Percentiles rank a stretch among this genome's conserved stretches.
phyloP scores from a whole-genome alignment of 1,140 invertebrate species.

The Drosophila burlai region DNA sequence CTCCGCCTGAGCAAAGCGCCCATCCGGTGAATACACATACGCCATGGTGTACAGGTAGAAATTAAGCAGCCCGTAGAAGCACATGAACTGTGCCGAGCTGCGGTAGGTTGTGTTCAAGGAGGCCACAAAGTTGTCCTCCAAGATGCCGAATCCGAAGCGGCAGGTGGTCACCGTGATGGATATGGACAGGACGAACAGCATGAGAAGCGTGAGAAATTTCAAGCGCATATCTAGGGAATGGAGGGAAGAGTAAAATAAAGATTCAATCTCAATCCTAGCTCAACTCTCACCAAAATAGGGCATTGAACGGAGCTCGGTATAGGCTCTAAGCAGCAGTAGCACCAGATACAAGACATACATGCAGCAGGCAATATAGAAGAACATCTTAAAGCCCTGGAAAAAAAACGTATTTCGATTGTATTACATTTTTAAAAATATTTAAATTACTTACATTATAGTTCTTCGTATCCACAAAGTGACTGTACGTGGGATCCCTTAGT shows the following conservation, averaged over 20 bases:
- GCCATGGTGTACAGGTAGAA: constrained; percentile 97
- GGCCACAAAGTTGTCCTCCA: constrained; percentile 97
- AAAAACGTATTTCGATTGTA: background rate
- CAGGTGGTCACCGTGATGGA: constrained; percentile 92
- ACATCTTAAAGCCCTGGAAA: constrained; percentile 90
- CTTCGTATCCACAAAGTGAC: constrained; percentile 94
- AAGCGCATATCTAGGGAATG: constrained; percentile 92
- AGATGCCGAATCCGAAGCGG: constrained; percentile 93
- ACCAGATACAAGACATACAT: constrained; percentile 95
- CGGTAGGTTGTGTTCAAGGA: constrained; percentile 94
- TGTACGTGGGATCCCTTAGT: constrained; percentile 96
- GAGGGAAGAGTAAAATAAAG: background rate
- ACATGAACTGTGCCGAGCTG: constrained; percentile 97
- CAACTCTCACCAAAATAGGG: constrained; percentile 95
- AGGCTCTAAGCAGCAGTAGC: constrained; percentile 94
- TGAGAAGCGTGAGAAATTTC: constrained; percentile 95
- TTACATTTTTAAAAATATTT: no score
- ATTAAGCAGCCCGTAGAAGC: constrained; percentile 97
- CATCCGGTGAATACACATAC: constrained; percentile 96
- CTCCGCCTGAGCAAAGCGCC: constrained; percentile 93
- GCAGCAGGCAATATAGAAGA: constrained; percentile 94
- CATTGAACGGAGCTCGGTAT: constrained; percentile 97
- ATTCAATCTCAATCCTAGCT: background rate
- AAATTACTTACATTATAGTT: constrained; percentile 92
- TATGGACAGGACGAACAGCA: constrained; percentile 93